Percentiles rank a stretch among this genome's conserved stretches.
These are phyloP conservation scores for Mesoclemmys tuberculata DNA, from an alignment of 2,113 vertebrate genomes.

Conservation along the genomic window DNA sequence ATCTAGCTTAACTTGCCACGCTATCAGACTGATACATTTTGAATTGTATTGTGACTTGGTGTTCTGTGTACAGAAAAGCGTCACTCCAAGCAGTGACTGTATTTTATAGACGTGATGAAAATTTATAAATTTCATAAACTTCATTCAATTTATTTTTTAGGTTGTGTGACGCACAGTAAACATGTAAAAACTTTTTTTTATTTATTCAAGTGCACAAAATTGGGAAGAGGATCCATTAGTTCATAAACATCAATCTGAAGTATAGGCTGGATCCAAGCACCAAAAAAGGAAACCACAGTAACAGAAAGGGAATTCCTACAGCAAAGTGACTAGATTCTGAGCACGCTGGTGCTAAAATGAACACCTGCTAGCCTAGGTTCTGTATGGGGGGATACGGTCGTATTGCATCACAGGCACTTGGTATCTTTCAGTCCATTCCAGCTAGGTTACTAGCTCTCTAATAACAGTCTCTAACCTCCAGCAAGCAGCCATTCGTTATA, in stretches of 20 bases:
- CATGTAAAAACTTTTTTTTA: slow-evolving; percentile 54
- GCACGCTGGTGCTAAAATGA: neutral
- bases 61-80: slow-evolving; percentile 66
- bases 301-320: slow-evolving; percentile 21
- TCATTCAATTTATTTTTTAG: slow-evolving; percentile 74
- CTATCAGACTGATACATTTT: neutral
- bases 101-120: slow-evolving; percentile 68
- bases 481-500: fast-evolving
- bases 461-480: neutral
- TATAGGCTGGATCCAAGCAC: neutral
- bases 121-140: slow-evolving; percentile 59
- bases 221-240: neutral
- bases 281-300: neutral
- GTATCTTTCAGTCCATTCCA: neutral
- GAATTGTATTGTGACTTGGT: slow-evolving; percentile 16
- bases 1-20: neutral
- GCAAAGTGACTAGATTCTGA: neutral
- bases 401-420: fast-evolving
- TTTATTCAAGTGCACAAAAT: slow-evolving; percentile 71
- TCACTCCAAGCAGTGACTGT: slow-evolving; percentile 41
- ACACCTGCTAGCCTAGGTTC: neutral
- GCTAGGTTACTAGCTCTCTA: fast-evolving
- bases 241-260: neutral
- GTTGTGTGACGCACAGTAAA: slow-evolving; percentile 71
- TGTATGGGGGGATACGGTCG: neutral